Evolutionary conservation across 1,140 invertebrate species (phyloP), one percentile per base, ranked within the genome.

Genomic region (Habropoda laboriosa): DNA sequence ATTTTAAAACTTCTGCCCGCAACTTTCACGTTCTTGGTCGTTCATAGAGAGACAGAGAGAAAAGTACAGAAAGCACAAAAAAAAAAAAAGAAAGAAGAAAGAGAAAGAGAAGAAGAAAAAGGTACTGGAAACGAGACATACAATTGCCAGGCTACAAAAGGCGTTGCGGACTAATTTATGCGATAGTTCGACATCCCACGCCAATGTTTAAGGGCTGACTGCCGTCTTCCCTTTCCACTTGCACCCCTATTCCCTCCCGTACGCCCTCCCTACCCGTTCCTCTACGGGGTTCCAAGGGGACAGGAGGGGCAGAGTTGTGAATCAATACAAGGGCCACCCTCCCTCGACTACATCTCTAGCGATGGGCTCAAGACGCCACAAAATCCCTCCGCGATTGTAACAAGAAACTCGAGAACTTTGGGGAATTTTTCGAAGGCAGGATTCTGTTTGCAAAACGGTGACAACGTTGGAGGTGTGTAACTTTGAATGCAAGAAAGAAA

Each of bases 291-390:
- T 61, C 49, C 18, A 49, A 80, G 82, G 82, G 80, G 81, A 83
- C 84, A 77, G 84, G 38, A 80, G 78, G 53, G 72, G 83, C 61
- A 81, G 88, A 86, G 82, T 86, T 88, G 89, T 90, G 89, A 90
- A 90, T 90, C 90, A 90, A 91, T 91, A 91, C 89, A 90, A 90
- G 89, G 90, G 86, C 89, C 79, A 87, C 87, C 86, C 85, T 71
- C n/a, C 67, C 75, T 42, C 75, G 53, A 47, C 63, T 40, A 13
- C 58, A 35, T 51, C 60, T 40, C 66, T 30, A 71, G 45, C 67
- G 67, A 78, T 70, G 55, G 75, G 12, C 38, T 61, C 66, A 78
- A 78, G 75, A 78, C 75, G 67, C 35, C 32, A 32, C 45, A n/a
- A 35, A 40, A 27, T 16, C 42, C 38, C 45, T 49, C 27, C 18